Evolutionary conservation across 2,113 vertebrate genomes (phyloP), one percentile per base, ranked within the genome.

Genomic region (Forbesichthys agassizii): DNA sequence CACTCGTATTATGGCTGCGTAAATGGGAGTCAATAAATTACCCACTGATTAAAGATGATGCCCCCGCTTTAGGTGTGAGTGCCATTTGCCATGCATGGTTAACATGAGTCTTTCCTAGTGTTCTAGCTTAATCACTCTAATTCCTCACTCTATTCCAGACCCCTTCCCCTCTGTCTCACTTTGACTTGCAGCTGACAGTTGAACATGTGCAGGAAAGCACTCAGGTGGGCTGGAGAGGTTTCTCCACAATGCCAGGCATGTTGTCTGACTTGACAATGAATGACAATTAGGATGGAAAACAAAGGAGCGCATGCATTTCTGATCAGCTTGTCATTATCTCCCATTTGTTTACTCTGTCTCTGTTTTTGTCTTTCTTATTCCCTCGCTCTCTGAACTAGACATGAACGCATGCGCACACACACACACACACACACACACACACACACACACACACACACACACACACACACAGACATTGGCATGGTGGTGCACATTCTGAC

Each of bases 11-110:
- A 92, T 81, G 77, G 83, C 87, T 86, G 85, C 86, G 85, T 87
- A 85, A 90, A 91, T 87, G 82, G 75, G 69, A 90, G 85, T 89
- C 86, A 86, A 90, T 91, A 88, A 92, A 91, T 93, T 88, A 90
- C 81, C 73, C 79, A 84, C 82, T 78, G 79, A 89, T 92, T 92
- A 83, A 88, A 90, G 86, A 89, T 66, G 72, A 88, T 89, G 87
- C 78, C 86, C 83, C 80, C 83, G 83, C 83, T 87, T 88, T 87
- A 86, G 81, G 75, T 84, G 77, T 81, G 80, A 77, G 79, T 84
- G 67, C 72, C 77, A 82, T 91, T 88, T 8, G 73, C 68, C 71
- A 80, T 83, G 84, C 81, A 76, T 84, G 75, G 75, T 86, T 88
- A 87, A 68, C 71, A 42, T 11, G 64, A 73, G 78, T 77, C 74